Evolutionary conservation across 2,113 vertebrate genomes (phyloP), one percentile per base, ranked within the genome.

Genomic region (Thunnus maccoyii): DNA sequence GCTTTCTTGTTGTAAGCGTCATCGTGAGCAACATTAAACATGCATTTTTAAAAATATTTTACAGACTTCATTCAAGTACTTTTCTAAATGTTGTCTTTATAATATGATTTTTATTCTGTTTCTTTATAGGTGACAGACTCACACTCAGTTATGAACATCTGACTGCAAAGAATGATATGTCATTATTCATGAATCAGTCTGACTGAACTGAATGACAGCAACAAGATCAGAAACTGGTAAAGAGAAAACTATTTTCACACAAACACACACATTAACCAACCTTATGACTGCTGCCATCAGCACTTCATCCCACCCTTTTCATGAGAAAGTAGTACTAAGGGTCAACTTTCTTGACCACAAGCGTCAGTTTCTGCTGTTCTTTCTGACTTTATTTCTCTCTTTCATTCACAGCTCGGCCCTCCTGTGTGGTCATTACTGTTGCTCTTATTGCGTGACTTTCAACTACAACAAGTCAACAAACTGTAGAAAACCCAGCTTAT

Each of bases 391-490:
- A 18, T 63, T 20, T 8, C 70, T 11, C 11, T 1, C 50, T 66
- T 82, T 71, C 71, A 72, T 82, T 78, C 73, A 76, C 76, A 74
- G 66, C 80, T 83, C 73, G 32, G 41, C 63, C 88, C 89, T 82
- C 83, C 47, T 92, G 90, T 93, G 92, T 94, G 93, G 92, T 69
- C 91, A 80, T 84, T 63, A 48, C 63, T 81, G 72, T 55, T 88
- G 69, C 81, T 76, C 66, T 46, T 27, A 48, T 89, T 76, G 82
- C 79, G 54, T 78, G 83, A 86, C 91, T 91, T 92, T 89, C 65
- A 85, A 78, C 86, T 84, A 30, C 71, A 83, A 74, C 82, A 84
- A 84, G 78, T 88, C 86, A 93, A 95, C 86, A 94, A 94, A 94
- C 87, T 82, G 62, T 72, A 65, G 57, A 87, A 85, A 78, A 78